Conservation (phyloP, 2,888 invertebrate genomes). For the Acleris holmiana region DNA sequence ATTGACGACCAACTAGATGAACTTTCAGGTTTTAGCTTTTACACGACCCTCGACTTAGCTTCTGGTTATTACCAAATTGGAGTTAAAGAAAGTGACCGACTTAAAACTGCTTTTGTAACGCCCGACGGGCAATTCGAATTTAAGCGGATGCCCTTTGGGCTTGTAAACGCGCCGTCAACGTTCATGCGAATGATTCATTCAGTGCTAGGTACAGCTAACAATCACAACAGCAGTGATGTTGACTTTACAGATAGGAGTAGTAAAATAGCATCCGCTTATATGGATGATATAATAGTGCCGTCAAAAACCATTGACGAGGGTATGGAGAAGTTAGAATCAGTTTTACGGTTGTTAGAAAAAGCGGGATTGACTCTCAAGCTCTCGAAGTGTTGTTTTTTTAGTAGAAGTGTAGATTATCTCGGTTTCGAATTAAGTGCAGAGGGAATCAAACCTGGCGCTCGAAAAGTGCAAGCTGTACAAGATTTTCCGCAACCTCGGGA, state of each 20-base stretch:
- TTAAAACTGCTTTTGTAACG: neutral
- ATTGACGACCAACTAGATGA: constrained; percentile 19
- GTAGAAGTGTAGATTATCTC: too few relatives aligned
- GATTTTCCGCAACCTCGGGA: too few relatives aligned
- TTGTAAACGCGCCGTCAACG: constrained; percentile 4
- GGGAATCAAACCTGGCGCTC: too few relatives aligned
- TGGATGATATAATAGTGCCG: constrained; percentile 15
- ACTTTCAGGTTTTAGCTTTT: constrained; percentile 14
- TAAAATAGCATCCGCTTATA: constrained; percentile 14
- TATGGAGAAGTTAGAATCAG: neutral
- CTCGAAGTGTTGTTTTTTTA: constrained; percentile 7
- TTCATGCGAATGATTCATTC: constrained; percentile 17
- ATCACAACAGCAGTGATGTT: neutral
- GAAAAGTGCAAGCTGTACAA: too few relatives aligned
- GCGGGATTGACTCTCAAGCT: too few relatives aligned
- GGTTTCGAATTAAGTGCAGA: too few relatives aligned
- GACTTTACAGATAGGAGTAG: neutral
- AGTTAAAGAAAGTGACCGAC: constrained; percentile 6
- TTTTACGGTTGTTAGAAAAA: too few relatives aligned
- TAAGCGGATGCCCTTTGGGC: constrained; percentile 11
- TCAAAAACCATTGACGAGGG: constrained; percentile 12
- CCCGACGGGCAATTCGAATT: constrained; percentile 5
- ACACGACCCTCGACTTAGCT: constrained; percentile 14
- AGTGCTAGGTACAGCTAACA: constrained; percentile 11
- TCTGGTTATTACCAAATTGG: constrained; percentile 14